These are phyloP conservation scores for Leptarthrus brevirostris DNA, from an alignment of 2,888 invertebrate genomes.

Conservation along the genomic window DNA sequence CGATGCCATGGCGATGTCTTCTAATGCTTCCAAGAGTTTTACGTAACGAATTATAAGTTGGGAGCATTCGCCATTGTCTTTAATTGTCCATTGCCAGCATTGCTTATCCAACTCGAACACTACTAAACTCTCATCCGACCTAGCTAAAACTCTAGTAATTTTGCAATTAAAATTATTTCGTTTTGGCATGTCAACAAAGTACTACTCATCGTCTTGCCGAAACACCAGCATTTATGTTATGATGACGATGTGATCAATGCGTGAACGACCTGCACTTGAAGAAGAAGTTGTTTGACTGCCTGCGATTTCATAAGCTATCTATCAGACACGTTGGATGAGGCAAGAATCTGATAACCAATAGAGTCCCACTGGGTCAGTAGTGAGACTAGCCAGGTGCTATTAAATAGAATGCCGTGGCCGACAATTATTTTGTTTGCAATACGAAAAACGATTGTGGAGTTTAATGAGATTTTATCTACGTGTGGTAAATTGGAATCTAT, in stretches of 20 bases:
- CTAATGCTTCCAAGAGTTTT: not conserved
- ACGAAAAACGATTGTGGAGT: not conserved
- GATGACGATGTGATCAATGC: not conserved
- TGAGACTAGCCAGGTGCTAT: not conserved
- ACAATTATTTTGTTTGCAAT: not conserved
- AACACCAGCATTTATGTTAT: not conserved
- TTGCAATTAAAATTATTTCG: slow-evolving; percentile 1
- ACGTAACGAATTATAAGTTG: slow-evolving; percentile 5
- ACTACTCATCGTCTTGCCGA: not conserved
- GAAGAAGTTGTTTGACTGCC: not conserved
- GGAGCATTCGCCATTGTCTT: not conserved
- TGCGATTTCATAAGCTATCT: slow-evolving; percentile 19
- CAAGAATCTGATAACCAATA: not conserved
- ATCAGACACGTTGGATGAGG: slow-evolving; percentile 32
- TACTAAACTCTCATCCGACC: not conserved
- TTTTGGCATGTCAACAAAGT: slow-evolving; percentile 7
- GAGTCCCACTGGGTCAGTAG: slow-evolving; percentile 13
- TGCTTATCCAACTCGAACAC: not conserved
- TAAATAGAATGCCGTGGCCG: not conserved
- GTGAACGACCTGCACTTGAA: slow-evolving; percentile 33
- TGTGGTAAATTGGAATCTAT: not conserved
- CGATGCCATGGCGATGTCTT: slow-evolving; percentile 5
- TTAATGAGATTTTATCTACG: slow-evolving; percentile 21
- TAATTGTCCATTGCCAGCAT: not conserved
- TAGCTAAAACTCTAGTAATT: not conserved